Base-by-base conservation (phyloP, 2,888 invertebrate species). In the Scrobipalpa atriplicella region DNA sequence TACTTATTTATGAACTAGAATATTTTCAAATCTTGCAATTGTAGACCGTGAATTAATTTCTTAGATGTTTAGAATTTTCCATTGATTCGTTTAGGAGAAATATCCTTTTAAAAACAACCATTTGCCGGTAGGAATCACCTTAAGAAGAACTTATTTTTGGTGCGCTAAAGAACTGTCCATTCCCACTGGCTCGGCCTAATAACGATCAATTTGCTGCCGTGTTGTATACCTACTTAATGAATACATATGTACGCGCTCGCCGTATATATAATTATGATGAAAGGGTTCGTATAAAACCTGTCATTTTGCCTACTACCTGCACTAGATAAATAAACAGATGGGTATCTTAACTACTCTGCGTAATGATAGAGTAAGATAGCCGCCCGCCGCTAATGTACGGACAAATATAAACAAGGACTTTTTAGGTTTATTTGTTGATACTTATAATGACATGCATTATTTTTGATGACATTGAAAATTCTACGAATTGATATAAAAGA, bases 121-220 rank as follows among this genome's bases (percentile, higher is more conserved):
- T n/a, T n/a, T n/a, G n/a, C n/a, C n/a, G n/a, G n/a, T n/a, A n/a
- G n/a, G n/a, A n/a, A n/a, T n/a, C n/a, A n/a, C n/a, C n/a, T n/a
- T n/a, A n/a, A n/a, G 29, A 5, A 29, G 5, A 29, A 29, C 2
- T 2, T 47, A 0, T 16, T 47, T 3, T 16, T 47, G 8, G 47
- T 7, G n/a, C 47, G 2, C 0, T 1, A 3, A n/a, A 47, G 47
- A 47, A 5, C 47, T 47, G 16, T n/a, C 47, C 47, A 16, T 0
- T 16, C 47, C 47, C 47, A 16, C 3, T 16, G 16, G 47, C 72
- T 66, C 71, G 62, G 64, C 70, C 72, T 79, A 82, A 82, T 82
- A 80, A 75, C 74, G 67, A 71, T 71, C 75, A 74, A 74, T 78
- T n/a, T 74, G 73, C 61, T 39, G 41, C n/a, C 36, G 29, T 38